phyloP scores from a whole-genome alignment of 1,140 invertebrate genomes.

The Trinorchestia longiramus region DNA sequence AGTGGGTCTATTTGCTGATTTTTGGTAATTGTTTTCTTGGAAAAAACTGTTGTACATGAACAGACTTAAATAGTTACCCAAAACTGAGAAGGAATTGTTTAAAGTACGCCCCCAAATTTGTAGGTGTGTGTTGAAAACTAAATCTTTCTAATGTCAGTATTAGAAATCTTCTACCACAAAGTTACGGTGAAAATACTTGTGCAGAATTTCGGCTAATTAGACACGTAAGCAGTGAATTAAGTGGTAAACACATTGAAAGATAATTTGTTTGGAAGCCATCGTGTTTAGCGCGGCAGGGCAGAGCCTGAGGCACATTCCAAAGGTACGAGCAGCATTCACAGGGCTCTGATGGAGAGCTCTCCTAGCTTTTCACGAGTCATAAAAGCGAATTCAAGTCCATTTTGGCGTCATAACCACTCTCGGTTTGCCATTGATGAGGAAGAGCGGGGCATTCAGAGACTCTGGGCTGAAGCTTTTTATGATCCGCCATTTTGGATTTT shows the following conservation, averaged over 20 bases:
- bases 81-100: too few relatives aligned
- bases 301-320: neutral
- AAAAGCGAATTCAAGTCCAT: constrained; percentile 30
- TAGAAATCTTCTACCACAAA: too few relatives aligned
- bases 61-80: too few relatives aligned
- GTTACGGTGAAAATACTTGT: too few relatives aligned
- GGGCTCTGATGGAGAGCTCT: neutral
- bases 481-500: constrained; percentile 46
- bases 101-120: too few relatives aligned
- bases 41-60: too few relatives aligned
- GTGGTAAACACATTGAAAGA: neutral
- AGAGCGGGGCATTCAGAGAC: constrained; percentile 16
- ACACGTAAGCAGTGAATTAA: neutral
- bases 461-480: constrained; percentile 11
- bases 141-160: too few relatives aligned
- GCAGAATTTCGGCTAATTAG: neutral
- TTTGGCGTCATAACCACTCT: constrained; percentile 23
- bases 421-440: constrained; percentile 34
- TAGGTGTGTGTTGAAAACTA: too few relatives aligned
- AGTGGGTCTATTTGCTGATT: too few relatives aligned
- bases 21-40: too few relatives aligned
- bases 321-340: neutral
- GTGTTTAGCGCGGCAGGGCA: neutral
- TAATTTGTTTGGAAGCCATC: too few relatives aligned
- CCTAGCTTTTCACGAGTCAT: constrained; percentile 1